Base-by-base conservation (phyloP, 35 echinoderm and acorn worm genomes). In the Apostichopus californicus region DNA sequence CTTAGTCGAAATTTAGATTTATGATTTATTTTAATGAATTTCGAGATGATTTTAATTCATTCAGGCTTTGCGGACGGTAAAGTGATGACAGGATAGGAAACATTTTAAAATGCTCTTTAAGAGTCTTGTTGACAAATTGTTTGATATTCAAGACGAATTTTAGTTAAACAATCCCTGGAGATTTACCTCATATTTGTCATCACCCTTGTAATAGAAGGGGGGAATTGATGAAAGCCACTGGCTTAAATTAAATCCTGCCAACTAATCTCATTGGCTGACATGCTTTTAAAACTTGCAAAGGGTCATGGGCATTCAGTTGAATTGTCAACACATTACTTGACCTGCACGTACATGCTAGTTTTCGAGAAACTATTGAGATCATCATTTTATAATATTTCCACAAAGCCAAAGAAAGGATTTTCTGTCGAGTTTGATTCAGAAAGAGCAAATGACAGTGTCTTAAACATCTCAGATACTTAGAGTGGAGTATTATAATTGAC, bases 231-330 rank as follows among this genome's bases (percentile, higher is more conserved):
- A 22, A 85, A 85, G 81, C 23, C 57, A 52, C 57, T 85, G 81
- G n/a, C 20, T 85, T 60, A 85, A 85, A 58, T 85, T 85, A 58
- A 85, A 85, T 21, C 56, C 55, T 58, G 54, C 3, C 64, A 85
- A 85, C 81, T 85, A 85, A 85, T 85, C 81, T 55, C 15, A 20
- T 23, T n/a, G 52, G 55, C 54, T 85, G 81, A 85, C 81, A 85
- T 23, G 54, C 58, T 12, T 61, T 61, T 61, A 3, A 75, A 75
- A 75, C 7, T 18, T 75, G 71, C 12, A 75, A 75, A 18, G 1
- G 71, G 71, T 75, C 71, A 75, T 18, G 71, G 71, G 6, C 12
- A 75, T 18, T 75, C 71, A 75, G 7, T 61, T 61, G 8, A 8
- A 61, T 61, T 61, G 58, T 61, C 58, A 61, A 61, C 12, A 61